Percentiles rank a stretch among this genome's conserved stretches.
Conservation (phyloP, 2,888 invertebrate genomes). For the Ichneumoninae sp. region DNA sequence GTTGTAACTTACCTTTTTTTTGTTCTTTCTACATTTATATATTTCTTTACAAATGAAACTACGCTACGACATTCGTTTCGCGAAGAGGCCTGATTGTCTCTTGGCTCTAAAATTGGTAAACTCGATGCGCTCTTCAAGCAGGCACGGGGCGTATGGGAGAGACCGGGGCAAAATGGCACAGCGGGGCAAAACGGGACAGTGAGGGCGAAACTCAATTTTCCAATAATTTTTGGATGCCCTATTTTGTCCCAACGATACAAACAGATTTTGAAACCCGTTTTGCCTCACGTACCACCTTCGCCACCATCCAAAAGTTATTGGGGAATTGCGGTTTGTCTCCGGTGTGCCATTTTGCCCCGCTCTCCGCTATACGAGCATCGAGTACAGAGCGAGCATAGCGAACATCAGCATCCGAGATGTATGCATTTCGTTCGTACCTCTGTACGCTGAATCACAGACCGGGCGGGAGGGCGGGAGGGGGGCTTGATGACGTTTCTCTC, state of each 20-base stretch:
- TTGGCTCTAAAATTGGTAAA: constrained; percentile 25
- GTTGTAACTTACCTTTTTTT: too few species aligned
- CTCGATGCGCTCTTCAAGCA: constrained; percentile 9
- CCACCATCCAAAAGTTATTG: too few species aligned
- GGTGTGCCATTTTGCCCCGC: too few species aligned
- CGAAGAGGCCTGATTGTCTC: constrained; percentile 35
- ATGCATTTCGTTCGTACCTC: constrained; percentile 39
- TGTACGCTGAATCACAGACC: constrained; percentile 17
- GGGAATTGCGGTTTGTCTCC: too few species aligned
- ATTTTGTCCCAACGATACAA: too few species aligned
- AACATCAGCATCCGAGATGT: constrained; percentile 23
- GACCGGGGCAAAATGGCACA: too few species aligned
- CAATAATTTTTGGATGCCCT: too few species aligned
- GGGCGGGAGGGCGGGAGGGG: constrained; percentile 10
- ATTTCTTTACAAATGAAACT: not conserved
- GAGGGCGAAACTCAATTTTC: too few species aligned
- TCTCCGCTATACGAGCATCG: constrained; percentile 1
- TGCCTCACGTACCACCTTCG: too few species aligned
- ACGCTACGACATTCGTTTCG: constrained; percentile 1
- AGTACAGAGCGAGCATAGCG: constrained; percentile 3
- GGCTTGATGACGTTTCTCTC: constrained; percentile 53
- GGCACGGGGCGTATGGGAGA: not conserved
- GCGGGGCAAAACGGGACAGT: too few species aligned
- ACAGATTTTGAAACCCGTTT: too few species aligned
- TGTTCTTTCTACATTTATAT: too few species aligned